These are phyloP conservation scores for Salminus brasiliensis DNA, from an alignment of 2,113 vertebrate species.

Conservation along the genomic window DNA sequence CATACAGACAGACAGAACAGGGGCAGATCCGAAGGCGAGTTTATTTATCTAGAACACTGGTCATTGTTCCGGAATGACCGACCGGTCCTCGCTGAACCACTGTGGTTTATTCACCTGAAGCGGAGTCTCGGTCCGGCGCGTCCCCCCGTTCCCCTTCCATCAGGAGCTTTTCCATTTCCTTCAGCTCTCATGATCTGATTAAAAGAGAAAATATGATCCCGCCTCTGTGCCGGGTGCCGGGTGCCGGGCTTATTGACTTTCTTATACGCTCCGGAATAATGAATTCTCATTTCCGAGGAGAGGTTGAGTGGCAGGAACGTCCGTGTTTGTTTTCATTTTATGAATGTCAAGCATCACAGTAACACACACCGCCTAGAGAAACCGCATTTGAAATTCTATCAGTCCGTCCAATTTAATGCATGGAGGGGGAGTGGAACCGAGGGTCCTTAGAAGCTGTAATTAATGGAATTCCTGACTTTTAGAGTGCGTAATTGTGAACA, in stretches of 20 bases:
- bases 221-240: neutral
- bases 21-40: too few relatives aligned
- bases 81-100: neutral
- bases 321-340: constrained; percentile 25
- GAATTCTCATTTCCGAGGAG: constrained; percentile 27
- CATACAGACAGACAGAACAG: too few relatives aligned
- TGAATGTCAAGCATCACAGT: constrained; percentile 30
- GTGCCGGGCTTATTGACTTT: constrained; percentile 34
- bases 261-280: constrained; percentile 2
- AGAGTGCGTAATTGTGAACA: neutral
- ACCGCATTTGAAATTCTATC: neutral
- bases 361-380: constrained; percentile 11
- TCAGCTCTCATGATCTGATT: neutral
- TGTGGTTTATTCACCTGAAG: neutral
- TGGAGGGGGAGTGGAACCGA: neutral
- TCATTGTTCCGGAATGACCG: neutral
- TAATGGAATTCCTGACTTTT: constrained; percentile 1
- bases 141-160: neutral
- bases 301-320: constrained; percentile 27
- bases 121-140: neutral
- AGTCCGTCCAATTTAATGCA: neutral
- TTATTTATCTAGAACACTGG: neutral
- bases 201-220: constrained; percentile 23
- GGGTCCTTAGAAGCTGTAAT: neutral
- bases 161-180: neutral